Conservation (phyloP, 2,113 vertebrate species). For the Polypterus senegalus region DNA sequence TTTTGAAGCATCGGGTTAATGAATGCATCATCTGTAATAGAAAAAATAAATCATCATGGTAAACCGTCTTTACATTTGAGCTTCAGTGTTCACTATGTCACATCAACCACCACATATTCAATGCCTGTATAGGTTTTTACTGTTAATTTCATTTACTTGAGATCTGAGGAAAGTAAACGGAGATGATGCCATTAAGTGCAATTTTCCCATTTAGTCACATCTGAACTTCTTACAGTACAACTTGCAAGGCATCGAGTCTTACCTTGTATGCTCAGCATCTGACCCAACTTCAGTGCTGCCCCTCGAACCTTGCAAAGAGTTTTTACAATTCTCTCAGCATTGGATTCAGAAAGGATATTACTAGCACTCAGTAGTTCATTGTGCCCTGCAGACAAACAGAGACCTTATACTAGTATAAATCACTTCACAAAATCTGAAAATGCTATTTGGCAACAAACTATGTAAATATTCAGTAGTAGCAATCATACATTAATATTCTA, state of each 20-base stretch:
- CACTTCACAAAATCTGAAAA: not conserved
- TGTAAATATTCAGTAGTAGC: not conserved
- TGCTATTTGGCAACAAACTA: not conserved
- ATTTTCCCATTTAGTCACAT: too few species aligned
- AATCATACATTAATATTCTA: too few species aligned
- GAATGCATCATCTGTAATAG: constrained; percentile 7
- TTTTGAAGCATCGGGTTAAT: constrained; percentile 12
- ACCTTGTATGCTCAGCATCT: constrained; percentile 28
- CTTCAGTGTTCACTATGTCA: too few species aligned
- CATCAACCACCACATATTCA: too few species aligned
- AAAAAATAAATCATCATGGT: too few species aligned
- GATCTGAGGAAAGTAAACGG: too few species aligned
- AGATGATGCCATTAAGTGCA: too few species aligned
- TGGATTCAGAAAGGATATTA: constrained; percentile 22
- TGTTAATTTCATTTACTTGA: too few species aligned
- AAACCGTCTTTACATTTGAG: not conserved
- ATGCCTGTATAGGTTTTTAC: too few species aligned
- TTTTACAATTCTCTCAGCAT: constrained; percentile 19
- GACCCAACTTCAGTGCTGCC: constrained; percentile 22
- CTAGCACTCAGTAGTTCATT: constrained; percentile 1
- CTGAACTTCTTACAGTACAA: too few species aligned
- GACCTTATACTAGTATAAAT: not conserved
- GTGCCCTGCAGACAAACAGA: not conserved
- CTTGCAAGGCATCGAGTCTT: not conserved
- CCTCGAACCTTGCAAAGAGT: constrained; percentile 26